Evolutionary conservation across 2,797 vertebrate genomes (phyloP), one percentile per base, ranked within the genome.

Genomic region (Rhodeus uyekii): DNA sequence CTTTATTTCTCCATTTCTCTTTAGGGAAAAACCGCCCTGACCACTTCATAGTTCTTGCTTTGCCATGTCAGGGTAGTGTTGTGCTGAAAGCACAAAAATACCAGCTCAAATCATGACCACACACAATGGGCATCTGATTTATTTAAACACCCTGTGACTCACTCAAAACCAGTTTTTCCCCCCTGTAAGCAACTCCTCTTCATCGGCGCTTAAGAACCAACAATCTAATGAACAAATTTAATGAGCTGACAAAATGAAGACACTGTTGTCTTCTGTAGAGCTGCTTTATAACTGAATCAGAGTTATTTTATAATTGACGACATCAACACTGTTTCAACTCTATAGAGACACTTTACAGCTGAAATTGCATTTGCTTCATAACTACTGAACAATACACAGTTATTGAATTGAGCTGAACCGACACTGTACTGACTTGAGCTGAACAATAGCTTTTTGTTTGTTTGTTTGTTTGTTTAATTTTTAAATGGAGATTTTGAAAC

Each of bases 1-100:
- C 60, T 81, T 72, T 78, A 84, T 86, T 87, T 76, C 80, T 86
- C 72, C 69, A 80, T 79, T 78, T 68, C 55, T 73, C 78, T 77
- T 76, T 73, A 48, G 72, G 38, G 19, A 65, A 64, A 88, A 88
- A 86, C 83, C 87, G 83, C 83, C 27, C 76, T 74, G 84, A 84
- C 88, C 87, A 87, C 88, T 89, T 87, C 85, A 86, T 74, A 87
- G 80, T 34, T 80, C 68, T 58, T 39, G 34, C 82, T 83, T 67
- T 83, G 64, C 77, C 68, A 78, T 63, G 58, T 81, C 58, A 77
- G 73, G 75, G 68, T 34, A 50, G 42, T 69, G 75, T 38, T 55
- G 39, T 61, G 44, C 36, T 55, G 64, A 82, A 65, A 85, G 77
- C 72, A 69, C 72, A 72, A 69, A 85, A 84, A 87, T 84, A 84